A percentile compares a stretch with the other conserved stretches of the same genome.
phyloP scores from a whole-genome alignment of 1,140 invertebrate genomes.

The Polyergus mexicanus region DNA sequence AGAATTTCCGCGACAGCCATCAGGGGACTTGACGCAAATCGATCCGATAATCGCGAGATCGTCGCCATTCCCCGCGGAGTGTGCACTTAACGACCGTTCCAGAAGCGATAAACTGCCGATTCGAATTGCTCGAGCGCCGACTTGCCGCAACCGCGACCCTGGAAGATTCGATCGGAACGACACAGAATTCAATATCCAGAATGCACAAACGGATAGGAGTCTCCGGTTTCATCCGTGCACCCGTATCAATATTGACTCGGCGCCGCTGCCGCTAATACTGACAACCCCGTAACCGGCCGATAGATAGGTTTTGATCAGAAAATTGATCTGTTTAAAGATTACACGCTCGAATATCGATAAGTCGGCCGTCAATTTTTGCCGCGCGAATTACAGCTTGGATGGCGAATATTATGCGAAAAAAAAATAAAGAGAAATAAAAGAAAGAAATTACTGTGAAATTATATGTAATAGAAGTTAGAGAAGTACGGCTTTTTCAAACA shows the following conservation, averaged over 20 bases:
- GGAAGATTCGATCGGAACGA: constrained; percentile 17
- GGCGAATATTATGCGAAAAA: not conserved
- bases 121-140: constrained; percentile 20
- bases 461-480: not conserved
- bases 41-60: constrained; percentile 68
- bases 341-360: constrained; percentile 22
- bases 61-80: constrained; percentile 40
- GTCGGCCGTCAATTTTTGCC: not conserved
- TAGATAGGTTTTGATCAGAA: constrained; percentile 12
- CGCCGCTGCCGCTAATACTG: constrained; percentile 32
- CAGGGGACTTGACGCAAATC: constrained; percentile 51
- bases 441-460: not conserved
- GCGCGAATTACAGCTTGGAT: not conserved
- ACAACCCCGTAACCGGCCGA: constrained; percentile 36
- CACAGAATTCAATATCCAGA: constrained; percentile 54
- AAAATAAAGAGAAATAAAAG: not conserved
- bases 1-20: constrained; percentile 53
- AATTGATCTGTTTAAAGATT: constrained; percentile 46
- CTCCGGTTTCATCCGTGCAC: constrained; percentile 33
- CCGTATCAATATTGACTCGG: constrained; percentile 57
- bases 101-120: constrained; percentile 50
- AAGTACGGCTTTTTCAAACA: not conserved
- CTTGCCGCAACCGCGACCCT: constrained; percentile 6
- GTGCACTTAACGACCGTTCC: constrained; percentile 55
- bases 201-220: constrained; percentile 49